Evolutionary conservation across 2,113 vertebrate genomes (phyloP).

Genomic region (Coturnix japonica): DNA sequence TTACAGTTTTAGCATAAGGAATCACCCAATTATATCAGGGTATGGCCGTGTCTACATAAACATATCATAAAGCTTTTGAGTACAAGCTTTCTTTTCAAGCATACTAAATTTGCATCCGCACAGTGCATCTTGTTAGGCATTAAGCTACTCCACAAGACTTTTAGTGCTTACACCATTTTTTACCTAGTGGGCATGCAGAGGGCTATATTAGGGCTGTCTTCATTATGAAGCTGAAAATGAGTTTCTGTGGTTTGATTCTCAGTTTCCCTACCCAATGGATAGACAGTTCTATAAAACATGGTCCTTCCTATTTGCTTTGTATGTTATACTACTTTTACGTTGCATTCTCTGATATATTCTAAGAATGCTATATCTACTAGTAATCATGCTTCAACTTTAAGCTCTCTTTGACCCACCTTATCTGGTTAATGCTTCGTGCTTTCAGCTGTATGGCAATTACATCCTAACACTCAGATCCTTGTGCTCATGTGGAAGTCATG

Average conservation of each 20-base stretch:
- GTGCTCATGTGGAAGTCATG: not conserved
- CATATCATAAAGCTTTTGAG: not conserved
- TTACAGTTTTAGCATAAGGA: not conserved
- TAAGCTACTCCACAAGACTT: not conserved
- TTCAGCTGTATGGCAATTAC: not conserved
- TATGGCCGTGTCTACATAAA: not conserved
- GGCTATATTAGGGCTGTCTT: not conserved
- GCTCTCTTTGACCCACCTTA: not conserved
- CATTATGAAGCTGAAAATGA: not conserved
- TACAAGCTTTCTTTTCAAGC: not conserved
- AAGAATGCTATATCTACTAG: not conserved
- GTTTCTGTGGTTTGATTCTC: not conserved
- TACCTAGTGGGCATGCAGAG: not conserved
- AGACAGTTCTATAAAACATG: not conserved
- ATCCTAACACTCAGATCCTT: not conserved
- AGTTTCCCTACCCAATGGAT: not conserved
- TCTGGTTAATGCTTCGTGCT: not conserved
- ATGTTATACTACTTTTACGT: not conserved
- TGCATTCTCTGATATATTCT: not conserved
- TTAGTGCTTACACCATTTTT: not conserved
- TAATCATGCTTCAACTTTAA: not conserved
- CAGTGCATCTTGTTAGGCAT: not conserved
- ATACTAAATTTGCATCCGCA: not conserved
- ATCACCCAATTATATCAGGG: not conserved
- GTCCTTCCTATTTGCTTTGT: not conserved